phyloP scores from a whole-genome alignment of 2,113 vertebrate species.

The Carassius gibelio region DNA sequence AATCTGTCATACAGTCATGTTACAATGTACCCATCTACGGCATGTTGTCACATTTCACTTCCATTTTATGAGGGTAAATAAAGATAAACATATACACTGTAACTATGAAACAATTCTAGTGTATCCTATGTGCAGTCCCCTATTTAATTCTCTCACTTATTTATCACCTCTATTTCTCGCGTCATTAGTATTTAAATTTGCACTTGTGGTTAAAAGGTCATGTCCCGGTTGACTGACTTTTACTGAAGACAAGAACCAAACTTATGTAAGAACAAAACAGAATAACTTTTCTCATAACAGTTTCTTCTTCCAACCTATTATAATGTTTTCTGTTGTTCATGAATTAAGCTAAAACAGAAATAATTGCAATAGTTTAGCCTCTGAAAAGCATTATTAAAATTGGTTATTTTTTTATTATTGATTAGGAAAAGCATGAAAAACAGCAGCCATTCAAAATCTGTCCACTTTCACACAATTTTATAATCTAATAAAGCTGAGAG shows the following conservation, averaged over 20 bases:
- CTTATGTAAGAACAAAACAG: neutral
- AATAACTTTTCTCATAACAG: neutral
- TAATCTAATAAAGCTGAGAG: too few species aligned
- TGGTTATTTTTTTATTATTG: neutral
- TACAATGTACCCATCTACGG: too few species aligned
- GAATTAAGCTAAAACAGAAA: neutral
- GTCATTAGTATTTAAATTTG: neutral
- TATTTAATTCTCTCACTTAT: slow-evolving; percentile 10
- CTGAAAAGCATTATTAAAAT: neutral
- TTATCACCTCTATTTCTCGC: neutral
- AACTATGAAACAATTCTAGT: too few species aligned
- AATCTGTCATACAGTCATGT: too few species aligned
- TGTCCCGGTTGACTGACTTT: neutral
- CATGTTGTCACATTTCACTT: too few species aligned
- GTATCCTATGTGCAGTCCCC: too few species aligned
- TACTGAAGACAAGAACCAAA: neutral
- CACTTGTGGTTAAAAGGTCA: neutral
- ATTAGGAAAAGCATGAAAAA: neutral
- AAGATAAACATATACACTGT: too few species aligned
- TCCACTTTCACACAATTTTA: neutral
- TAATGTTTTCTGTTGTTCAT: neutral
- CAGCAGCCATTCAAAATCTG: neutral
- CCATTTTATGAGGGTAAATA: too few species aligned
- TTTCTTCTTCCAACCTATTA: neutral
- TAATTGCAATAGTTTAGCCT: neutral